Percentiles rank a stretch among this genome's conserved stretches.
These are phyloP conservation scores for Hippolais icterina DNA, from an alignment of 2,113 vertebrate genomes.

Conservation along the genomic window DNA sequence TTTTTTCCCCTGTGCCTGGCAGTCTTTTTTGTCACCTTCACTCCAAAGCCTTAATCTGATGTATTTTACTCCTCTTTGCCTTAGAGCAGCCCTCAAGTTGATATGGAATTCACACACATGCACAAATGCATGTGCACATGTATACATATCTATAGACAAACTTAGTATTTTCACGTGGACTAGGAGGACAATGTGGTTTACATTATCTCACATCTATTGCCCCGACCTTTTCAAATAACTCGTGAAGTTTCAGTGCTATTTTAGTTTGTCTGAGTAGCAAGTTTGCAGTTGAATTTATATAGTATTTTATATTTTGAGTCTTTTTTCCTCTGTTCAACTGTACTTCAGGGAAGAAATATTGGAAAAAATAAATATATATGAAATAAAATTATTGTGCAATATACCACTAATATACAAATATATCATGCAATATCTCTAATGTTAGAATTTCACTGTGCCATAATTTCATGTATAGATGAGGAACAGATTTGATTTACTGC, in stretches of 20 bases:
- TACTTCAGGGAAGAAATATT: not conserved
- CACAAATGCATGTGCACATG: accelerated
- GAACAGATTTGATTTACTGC: constrained; percentile 19
- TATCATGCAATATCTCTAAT: not conserved
- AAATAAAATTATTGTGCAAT: not conserved
- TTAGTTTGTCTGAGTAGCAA: not conserved
- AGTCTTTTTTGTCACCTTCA: not conserved
- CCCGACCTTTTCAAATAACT: not conserved
- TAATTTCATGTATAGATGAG: constrained; percentile 2
- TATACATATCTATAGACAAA: accelerated
- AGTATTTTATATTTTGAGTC: not conserved
- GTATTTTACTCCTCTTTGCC: not conserved
- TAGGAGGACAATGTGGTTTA: not conserved
- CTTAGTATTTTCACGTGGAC: accelerated
- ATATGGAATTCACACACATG: accelerated
- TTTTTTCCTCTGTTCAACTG: not conserved
- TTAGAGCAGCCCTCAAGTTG: not conserved
- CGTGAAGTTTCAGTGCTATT: not conserved
- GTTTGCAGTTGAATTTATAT: not conserved
- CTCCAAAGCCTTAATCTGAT: not conserved
- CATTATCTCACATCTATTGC: not conserved
- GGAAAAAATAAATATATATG: not conserved
- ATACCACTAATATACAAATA: not conserved
- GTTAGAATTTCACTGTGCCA: constrained; percentile 14
- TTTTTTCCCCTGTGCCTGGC: not conserved